A percentile compares a stretch with the other conserved stretches of the same genome.
phyloP scores from a whole-genome alignment of 2,113 vertebrate genomes.

The Mionectes macconnelli region DNA sequence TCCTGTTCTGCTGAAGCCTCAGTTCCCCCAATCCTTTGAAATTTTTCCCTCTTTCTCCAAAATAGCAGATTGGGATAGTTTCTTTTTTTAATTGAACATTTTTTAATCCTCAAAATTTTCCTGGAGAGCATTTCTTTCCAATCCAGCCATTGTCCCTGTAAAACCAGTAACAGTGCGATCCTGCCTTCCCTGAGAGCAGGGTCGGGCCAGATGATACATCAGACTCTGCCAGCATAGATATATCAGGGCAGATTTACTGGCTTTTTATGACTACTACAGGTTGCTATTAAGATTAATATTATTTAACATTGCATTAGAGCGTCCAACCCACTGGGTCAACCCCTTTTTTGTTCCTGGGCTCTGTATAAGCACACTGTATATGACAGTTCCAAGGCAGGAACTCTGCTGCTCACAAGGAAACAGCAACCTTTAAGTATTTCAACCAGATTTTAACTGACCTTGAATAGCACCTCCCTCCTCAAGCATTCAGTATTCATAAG shows the following conservation, averaged over 20 bases:
- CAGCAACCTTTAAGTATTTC: constrained; percentile 1
- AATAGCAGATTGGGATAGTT: not conserved
- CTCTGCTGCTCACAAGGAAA: not conserved
- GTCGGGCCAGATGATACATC: not conserved
- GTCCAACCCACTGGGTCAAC: not conserved
- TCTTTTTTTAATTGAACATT: not conserved
- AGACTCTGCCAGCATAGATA: not conserved
- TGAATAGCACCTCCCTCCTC: not conserved
- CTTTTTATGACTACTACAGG: not conserved
- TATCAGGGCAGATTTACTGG: not conserved
- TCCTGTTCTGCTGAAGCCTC: not conserved
- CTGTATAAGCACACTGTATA: not conserved
- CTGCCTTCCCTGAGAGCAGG: not conserved
- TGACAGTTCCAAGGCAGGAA: not conserved
- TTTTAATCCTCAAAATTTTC: not conserved
- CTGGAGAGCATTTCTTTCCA: not conserved
- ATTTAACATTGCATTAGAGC: not conserved
- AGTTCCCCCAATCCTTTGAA: not conserved
- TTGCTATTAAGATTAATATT: not conserved
- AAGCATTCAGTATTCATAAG: constrained; percentile 41
- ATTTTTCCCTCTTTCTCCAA: not conserved
- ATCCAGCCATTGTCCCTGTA: not conserved
- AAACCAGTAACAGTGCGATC: not conserved
- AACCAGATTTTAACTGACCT: constrained; percentile 8
- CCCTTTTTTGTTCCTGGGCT: not conserved